Conservation (phyloP, 1,140 invertebrate species). For the Leptopilina boulardi region DNA sequence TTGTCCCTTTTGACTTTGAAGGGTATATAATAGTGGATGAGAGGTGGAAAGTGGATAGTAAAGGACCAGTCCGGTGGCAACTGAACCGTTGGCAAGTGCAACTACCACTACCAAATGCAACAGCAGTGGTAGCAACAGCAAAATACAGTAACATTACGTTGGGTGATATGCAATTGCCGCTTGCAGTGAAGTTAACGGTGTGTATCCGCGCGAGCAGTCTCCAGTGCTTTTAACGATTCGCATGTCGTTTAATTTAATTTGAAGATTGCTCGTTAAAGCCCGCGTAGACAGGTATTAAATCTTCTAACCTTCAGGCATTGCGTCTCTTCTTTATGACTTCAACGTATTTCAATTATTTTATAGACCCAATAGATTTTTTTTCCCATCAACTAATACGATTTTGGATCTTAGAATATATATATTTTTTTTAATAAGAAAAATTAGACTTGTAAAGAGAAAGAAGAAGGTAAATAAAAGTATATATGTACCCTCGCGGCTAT, state of each 20-base stretch:
- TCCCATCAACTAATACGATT: too few species aligned
- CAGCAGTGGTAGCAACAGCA: neutral
- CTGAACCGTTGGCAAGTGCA: constrained; percentile 7
- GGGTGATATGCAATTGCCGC: constrained; percentile 41
- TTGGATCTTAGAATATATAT: too few species aligned
- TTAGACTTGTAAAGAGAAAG: too few species aligned
- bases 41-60: constrained; percentile 8
- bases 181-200: constrained; percentile 54
- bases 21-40: neutral
- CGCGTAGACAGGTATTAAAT: constrained; percentile 59
- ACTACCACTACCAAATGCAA: constrained; percentile 6
- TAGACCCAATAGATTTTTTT: neutral
- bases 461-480: too few species aligned
- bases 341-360: constrained; percentile 14
- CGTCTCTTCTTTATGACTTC: constrained; percentile 9
- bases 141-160: constrained; percentile 37
- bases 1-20: constrained; percentile 22
- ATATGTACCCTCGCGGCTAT: neutral
- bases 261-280: constrained; percentile 69
- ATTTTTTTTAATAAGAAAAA: too few species aligned
- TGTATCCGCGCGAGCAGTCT: constrained; percentile 47
- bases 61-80: constrained; percentile 29
- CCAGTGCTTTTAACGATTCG: constrained; percentile 61
- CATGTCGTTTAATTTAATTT: constrained; percentile 71
- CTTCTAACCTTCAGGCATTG: constrained; percentile 54